Conservation (phyloP, 2,113 vertebrate species). For the Boleophthalmus pectinirostris region DNA sequence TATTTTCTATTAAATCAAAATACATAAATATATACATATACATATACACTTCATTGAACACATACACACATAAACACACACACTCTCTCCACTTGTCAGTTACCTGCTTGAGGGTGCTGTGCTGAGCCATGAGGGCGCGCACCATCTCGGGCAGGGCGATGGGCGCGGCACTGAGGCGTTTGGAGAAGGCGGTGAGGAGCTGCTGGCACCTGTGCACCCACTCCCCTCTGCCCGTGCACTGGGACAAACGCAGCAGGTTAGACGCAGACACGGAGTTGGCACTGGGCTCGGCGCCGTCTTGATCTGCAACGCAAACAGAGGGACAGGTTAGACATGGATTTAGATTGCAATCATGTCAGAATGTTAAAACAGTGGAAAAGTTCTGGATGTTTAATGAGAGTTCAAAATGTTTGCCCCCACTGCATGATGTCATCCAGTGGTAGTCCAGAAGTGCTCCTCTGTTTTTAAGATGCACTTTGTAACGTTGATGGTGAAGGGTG, state of each 20-base stretch:
- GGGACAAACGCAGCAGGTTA: constrained; percentile 87
- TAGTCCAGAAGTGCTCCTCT: too few species aligned
- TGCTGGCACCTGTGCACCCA: constrained; percentile 82
- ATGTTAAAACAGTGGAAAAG: not conserved
- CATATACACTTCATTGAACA: too few species aligned
- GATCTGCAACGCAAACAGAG: constrained; percentile 75
- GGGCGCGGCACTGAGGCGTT: constrained; percentile 84
- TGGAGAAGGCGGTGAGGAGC: constrained; percentile 85
- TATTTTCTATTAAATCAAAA: too few species aligned
- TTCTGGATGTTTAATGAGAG: too few species aligned
- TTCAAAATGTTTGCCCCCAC: too few species aligned
- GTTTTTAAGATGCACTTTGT: too few species aligned
- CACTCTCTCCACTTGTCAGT: not conserved
- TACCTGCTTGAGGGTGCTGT: constrained; percentile 89
- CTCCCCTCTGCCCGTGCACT: constrained; percentile 80
- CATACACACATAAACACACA: too few species aligned
- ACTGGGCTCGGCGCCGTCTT: constrained; percentile 91
- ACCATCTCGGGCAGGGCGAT: constrained; percentile 90
- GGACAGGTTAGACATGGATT: not conserved
- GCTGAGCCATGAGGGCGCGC: constrained; percentile 78
- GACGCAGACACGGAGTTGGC: constrained; percentile 86
- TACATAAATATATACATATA: too few species aligned
- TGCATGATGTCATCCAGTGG: not conserved
- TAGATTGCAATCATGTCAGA: not conserved
- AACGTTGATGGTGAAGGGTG: too few species aligned